These are phyloP conservation scores for Patella ulyssiponensis DNA, from an alignment of 2,888 invertebrate genomes.

Conservation along the genomic window DNA sequence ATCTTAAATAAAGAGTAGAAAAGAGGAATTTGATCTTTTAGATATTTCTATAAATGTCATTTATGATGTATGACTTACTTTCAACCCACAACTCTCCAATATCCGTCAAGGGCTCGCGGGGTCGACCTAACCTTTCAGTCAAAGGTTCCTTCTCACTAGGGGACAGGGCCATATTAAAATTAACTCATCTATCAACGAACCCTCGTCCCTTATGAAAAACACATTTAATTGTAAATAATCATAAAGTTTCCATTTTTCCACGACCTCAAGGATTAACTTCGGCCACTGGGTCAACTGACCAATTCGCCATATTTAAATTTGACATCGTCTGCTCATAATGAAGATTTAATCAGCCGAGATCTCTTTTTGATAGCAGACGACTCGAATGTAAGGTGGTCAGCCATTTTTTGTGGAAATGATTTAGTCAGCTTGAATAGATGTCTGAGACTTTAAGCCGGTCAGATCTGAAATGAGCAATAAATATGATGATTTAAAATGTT, in stretches of 20 bases:
- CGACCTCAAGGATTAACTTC: background rate
- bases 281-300: background rate
- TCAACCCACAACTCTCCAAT: background rate
- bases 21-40: background rate
- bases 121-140: background rate
- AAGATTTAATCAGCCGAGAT: no score
- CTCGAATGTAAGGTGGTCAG: no score
- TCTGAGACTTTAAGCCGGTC: no score
- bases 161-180: background rate
- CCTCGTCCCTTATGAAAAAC: background rate
- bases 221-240: background rate
- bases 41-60: background rate
- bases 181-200: background rate
- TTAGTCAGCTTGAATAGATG: no score
- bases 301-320: background rate
- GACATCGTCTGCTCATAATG: no score
- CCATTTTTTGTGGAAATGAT: no score
- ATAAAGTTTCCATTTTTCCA: conserved; percentile 4
- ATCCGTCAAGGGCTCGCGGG: background rate
- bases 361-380: no score
- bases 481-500: no score
- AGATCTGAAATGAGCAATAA: no score
- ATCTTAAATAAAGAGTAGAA: no score
- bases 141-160: background rate
- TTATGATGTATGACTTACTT: background rate